Percentiles rank a stretch among this genome's conserved stretches.
These are phyloP conservation scores for Hippocampus mohnikei DNA, from an alignment of 2,113 vertebrate genomes.

Conservation along the genomic window DNA sequence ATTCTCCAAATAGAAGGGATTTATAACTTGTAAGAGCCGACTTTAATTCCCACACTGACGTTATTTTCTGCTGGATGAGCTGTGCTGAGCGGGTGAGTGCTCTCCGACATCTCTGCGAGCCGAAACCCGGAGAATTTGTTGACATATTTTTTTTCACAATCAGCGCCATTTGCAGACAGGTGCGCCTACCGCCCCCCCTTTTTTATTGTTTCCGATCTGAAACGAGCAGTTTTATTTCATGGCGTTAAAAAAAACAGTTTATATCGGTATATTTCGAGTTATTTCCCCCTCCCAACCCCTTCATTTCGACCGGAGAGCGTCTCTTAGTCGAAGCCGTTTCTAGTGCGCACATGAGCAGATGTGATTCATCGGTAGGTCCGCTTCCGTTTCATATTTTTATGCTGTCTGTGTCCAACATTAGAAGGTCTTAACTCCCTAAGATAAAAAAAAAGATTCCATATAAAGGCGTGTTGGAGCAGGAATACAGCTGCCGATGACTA, in stretches of 20 bases:
- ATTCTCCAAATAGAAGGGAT: constrained; percentile 15
- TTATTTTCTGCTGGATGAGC: constrained; percentile 23
- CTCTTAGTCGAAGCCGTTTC: not conserved
- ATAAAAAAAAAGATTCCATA: not conserved
- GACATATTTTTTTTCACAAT: constrained; percentile 50
- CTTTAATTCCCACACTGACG: constrained; percentile 4
- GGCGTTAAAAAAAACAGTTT: not conserved
- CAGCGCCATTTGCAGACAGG: constrained; percentile 75
- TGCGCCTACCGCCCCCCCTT: constrained; percentile 37
- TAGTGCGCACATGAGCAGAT: constrained; percentile 1
- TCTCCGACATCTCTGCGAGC: constrained; percentile 11
- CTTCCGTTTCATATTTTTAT: not conserved
- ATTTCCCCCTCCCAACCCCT: no score
- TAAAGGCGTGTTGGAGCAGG: no score
- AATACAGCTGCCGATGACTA: not conserved
- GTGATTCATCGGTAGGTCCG: not conserved
- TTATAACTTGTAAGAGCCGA: constrained; percentile 9
- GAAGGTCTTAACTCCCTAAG: not conserved
- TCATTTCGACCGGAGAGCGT: not conserved
- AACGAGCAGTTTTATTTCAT: not conserved
- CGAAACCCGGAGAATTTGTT: constrained; percentile 51
- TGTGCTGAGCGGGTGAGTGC: constrained; percentile 33
- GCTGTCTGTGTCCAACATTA: not conserved
- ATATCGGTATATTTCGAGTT: not conserved
- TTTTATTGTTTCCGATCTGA: constrained; percentile 19